A percentile compares a stretch with the other conserved stretches of the same genome.
These are phyloP conservation scores for Bombus balteatus DNA, from an alignment of 1,140 invertebrate species.

Conservation along the genomic window DNA sequence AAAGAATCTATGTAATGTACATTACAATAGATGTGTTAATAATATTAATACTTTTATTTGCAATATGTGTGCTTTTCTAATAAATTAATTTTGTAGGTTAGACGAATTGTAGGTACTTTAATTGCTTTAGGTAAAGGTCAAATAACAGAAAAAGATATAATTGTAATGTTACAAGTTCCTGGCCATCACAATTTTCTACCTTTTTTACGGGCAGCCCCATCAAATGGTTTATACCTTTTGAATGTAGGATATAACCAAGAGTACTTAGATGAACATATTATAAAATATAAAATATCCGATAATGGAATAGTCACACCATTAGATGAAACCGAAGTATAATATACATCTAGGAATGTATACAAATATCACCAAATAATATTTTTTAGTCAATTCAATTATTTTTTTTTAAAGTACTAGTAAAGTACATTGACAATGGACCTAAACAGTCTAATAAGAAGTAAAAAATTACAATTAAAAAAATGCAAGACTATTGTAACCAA, in stretches of 20 bases:
- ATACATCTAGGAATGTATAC: neutral
- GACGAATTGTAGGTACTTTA: conserved; percentile 88
- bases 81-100: conserved; percentile 83
- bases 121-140: conserved; percentile 84
- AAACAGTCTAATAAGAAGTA: conserved; percentile 83
- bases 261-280: conserved; percentile 79
- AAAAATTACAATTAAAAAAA: conserved; percentile 84
- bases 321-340: neutral
- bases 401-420: neutral
- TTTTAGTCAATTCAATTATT: neutral
- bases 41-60: conserved; percentile 14
- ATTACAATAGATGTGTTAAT: conserved; percentile 25
- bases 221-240: conserved; percentile 87
- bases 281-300: conserved; percentile 13
- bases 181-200: conserved; percentile 86
- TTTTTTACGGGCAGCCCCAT: conserved; percentile 81
- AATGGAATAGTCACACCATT: accelerated
- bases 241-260: conserved; percentile 86
- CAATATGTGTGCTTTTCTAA: neutral
- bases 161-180: conserved; percentile 89
- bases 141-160: conserved; percentile 85
- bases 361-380: neutral
- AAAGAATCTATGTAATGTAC: neutral
- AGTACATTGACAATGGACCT: conserved; percentile 85
- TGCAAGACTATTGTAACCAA: conserved; percentile 87